Evolutionary conservation across 2,113 vertebrate genomes (phyloP), one percentile per base, ranked within the genome.

Genomic region (Lophura nycthemera): DNA sequence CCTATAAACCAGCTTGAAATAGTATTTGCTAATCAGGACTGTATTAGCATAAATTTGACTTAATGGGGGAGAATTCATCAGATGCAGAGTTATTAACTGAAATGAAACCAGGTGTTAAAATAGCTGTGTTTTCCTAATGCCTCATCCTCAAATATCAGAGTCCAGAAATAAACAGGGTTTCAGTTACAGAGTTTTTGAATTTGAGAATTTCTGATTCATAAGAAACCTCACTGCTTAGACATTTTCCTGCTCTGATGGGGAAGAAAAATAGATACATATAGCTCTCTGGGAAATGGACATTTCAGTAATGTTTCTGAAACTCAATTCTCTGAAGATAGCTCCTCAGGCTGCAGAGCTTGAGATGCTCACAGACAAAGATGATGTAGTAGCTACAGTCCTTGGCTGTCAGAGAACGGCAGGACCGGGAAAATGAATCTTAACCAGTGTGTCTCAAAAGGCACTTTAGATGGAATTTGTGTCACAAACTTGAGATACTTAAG

Each of bases 21-120:
- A 94, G 91, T 94, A 19, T 80, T 93, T 88, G 36, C 82, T 96
- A 94, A 95, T 96, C 91, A 96, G 82, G 66, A 78, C 76, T 72
- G 18, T 69, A 95, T 95, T 94, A 90, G 88, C 90, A 95, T 97
- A 95, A 90, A 93, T 91, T 97, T 95, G 83, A 93, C 70, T 95
- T 95, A 95, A 95, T 95, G 42, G 72, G 0, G 15, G 56, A 90
- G 76, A 81, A 86, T 66, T 48, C 74, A 81, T 94, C 83, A 93
- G 90, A 76, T 86, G 76, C 60, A 75, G 83, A 83, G 61, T 83
- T 95, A 90, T 94, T 91, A 96, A 86, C 47, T 86, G 88, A 24
- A 91, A 88, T 83, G 70, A 94, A 94, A 92, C n/a, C 85, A 91
- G 76, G 43, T 95, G 86, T 90, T 95, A 86, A 95, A 95, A 95